Percentiles rank a stretch among this genome's conserved stretches.
phyloP scores from a whole-genome alignment of 2,113 vertebrate species.

The Zapus hudsonius region DNA sequence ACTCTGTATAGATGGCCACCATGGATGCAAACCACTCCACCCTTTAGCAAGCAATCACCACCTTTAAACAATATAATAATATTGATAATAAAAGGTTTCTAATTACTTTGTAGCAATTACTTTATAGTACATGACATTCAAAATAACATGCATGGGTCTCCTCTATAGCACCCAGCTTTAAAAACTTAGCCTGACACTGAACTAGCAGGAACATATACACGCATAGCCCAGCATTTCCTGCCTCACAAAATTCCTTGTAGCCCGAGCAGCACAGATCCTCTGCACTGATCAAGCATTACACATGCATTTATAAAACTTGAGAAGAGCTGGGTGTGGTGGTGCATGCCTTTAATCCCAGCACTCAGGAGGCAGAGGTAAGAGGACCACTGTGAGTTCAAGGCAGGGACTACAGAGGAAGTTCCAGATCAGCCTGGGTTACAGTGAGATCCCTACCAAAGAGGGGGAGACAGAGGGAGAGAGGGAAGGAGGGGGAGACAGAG shows the following conservation, averaged over 20 bases:
- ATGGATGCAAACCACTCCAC: background rate
- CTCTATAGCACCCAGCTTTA: background rate
- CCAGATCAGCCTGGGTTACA: too few relatives aligned
- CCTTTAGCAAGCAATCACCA: background rate
- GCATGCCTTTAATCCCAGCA: too few relatives aligned
- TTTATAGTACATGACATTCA: background rate
- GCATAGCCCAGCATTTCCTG: background rate
- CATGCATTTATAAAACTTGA: too few relatives aligned
- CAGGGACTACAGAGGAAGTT: too few relatives aligned
- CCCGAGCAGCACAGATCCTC: background rate
- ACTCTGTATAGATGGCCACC: background rate
- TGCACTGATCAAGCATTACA: background rate
- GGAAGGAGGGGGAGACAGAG: too few relatives aligned
- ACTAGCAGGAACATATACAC: background rate
- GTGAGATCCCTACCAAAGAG: too few relatives aligned
- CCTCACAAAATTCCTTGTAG: background rate
- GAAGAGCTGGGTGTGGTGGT: too few relatives aligned
- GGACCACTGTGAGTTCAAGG: too few relatives aligned
- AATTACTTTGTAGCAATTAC: constrained; percentile 5
- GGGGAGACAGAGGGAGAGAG: too few relatives aligned
- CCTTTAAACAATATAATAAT: constrained; percentile 1
- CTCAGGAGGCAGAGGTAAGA: too few relatives aligned
- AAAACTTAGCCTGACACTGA: background rate
- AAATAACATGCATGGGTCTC: background rate
- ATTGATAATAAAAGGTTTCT: background rate